These are phyloP conservation scores for Lithosia quadra DNA, from an alignment of 2,888 invertebrate genomes.

Conservation along the genomic window DNA sequence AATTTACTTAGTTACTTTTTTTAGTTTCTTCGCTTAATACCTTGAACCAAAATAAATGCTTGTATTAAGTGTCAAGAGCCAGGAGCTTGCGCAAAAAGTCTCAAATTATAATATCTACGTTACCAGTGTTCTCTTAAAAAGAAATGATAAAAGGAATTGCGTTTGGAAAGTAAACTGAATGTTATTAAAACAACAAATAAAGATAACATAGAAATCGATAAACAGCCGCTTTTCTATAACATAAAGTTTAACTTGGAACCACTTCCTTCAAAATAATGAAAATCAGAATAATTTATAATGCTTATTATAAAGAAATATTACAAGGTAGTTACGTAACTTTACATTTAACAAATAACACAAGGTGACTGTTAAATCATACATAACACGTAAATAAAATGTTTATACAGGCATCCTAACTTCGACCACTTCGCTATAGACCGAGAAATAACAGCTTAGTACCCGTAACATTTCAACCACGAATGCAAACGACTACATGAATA, in stretches of 20 bases:
- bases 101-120: too few relatives aligned
- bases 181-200: neutral
- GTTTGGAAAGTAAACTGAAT: too few relatives aligned
- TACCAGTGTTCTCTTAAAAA: too few relatives aligned
- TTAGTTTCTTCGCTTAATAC: too few relatives aligned
- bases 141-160: too few relatives aligned
- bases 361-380: constrained; percentile 44
- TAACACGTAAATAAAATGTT: constrained; percentile 45
- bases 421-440: constrained; percentile 45
- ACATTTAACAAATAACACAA: constrained; percentile 54
- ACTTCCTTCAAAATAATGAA: constrained; percentile 30
- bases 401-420: constrained; percentile 45
- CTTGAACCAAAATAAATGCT: too few relatives aligned
- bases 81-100: too few relatives aligned
- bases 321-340: constrained; percentile 51
- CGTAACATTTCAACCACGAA: constrained; percentile 49
- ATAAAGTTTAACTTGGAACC: constrained; percentile 19
- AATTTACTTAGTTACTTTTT: too few relatives aligned
- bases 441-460: constrained; percentile 51
- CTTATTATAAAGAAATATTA: constrained; percentile 40
- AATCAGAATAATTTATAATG: constrained; percentile 44
- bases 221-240: neutral
- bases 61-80: too few relatives aligned
- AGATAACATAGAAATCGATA: neutral
- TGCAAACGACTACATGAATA: constrained; percentile 57